These are phyloP conservation scores for Adelosebastes latens DNA, from an alignment of 2,797 vertebrate genomes.

Conservation along the genomic window DNA sequence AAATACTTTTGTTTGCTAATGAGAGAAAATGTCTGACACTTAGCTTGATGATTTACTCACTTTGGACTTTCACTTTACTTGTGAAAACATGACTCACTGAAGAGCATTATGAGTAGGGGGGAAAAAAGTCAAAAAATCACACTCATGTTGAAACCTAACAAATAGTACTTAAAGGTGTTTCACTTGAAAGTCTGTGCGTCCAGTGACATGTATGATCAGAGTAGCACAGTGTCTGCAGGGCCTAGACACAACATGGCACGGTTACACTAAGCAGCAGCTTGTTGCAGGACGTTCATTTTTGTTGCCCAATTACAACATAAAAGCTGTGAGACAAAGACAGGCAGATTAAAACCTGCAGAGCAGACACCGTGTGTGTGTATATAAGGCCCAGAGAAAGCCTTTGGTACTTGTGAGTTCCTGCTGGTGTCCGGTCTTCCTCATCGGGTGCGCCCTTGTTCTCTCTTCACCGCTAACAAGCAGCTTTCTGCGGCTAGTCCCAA, in stretches of 20 bases:
- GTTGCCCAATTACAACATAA: conserved; percentile 27
- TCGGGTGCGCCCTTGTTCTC: conserved; percentile 80
- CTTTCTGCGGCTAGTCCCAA: conserved; percentile 67
- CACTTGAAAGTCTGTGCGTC: conserved; percentile 33
- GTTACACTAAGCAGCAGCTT: conserved; percentile 57
- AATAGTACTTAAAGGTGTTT: conserved; percentile 8
- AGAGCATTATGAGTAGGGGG: conserved; percentile 11
- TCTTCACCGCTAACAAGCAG: conserved; percentile 61
- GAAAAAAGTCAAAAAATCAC: conserved; percentile 42
- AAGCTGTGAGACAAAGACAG: conserved; percentile 17
- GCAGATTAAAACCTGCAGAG: not conserved
- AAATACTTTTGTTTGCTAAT: conserved; percentile 73
- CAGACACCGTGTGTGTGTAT: not conserved
- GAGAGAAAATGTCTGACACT: conserved; percentile 43
- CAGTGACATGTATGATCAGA: conserved; percentile 57
- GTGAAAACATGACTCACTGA: conserved; percentile 58
- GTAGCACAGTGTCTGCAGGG: conserved; percentile 53
- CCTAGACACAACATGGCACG: conserved; percentile 70
- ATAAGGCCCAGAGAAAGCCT: conserved; percentile 55
- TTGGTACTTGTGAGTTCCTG: conserved; percentile 67
- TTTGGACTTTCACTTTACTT: conserved; percentile 34
- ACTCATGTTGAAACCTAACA: conserved; percentile 44
- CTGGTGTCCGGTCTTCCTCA: conserved; percentile 66
- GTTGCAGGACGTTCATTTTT: conserved; percentile 66
- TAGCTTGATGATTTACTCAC: conserved; percentile 25